A percentile compares a stretch with the other conserved stretches of the same genome.
These are phyloP conservation scores for Trachelus iudaicus DNA, from an alignment of 2,888 invertebrate species.

Conservation along the genomic window DNA sequence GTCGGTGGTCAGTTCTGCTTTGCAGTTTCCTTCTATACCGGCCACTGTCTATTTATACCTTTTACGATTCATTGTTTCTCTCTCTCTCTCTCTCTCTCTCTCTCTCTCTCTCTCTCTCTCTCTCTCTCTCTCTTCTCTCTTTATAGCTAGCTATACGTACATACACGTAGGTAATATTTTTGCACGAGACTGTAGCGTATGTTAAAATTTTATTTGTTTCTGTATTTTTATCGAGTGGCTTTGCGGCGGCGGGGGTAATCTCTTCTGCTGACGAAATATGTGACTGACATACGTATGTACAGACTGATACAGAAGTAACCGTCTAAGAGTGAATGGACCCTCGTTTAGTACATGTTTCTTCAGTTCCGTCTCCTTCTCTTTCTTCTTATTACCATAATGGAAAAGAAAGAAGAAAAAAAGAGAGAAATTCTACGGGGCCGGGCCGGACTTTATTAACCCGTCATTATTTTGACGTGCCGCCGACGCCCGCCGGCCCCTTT, in stretches of 20 bases:
- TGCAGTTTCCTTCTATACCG: constrained; percentile 31
- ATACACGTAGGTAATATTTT: constrained; percentile 15
- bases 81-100: constrained; percentile 4
- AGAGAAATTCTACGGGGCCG: neutral
- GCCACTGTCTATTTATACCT: neutral
- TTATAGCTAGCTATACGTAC: neutral
- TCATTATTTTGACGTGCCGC: constrained; percentile 9
- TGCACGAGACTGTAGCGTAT: constrained; percentile 16
- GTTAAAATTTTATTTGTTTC: neutral
- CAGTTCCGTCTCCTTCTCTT: neutral
- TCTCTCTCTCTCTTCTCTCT: constrained; percentile 14
- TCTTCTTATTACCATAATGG: constrained; percentile 16
- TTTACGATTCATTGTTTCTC: neutral
- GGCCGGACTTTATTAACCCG: constrained; percentile 10
- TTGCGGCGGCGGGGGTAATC: neutral
- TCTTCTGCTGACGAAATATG: neutral
- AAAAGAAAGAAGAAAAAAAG: constrained; percentile 1
- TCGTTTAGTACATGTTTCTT: neutral
- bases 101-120: constrained; percentile 6
- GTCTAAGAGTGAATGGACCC: neutral
- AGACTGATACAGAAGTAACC: neutral
- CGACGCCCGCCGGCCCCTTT: neutral
- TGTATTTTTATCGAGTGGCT: neutral
- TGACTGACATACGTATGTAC: neutral
- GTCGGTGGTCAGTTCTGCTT: constrained; percentile 58